phyloP scores from a whole-genome alignment of 1,140 invertebrate species.

The Eufriesea mexicana region DNA sequence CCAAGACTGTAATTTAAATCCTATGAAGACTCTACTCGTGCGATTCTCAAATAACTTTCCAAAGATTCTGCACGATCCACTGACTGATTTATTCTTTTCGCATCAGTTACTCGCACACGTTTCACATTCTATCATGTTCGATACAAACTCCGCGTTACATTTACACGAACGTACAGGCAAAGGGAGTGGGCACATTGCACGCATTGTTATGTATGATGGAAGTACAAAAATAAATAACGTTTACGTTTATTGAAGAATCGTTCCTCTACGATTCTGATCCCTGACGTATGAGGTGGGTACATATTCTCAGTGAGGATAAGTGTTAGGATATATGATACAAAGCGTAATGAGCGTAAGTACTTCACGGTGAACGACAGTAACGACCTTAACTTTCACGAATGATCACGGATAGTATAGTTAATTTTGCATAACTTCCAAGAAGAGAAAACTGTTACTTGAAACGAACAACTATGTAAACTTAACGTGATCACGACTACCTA shows the following conservation, averaged over 20 bases:
- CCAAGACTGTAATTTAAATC: slow-evolving; percentile 73
- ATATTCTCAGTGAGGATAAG: background rate
- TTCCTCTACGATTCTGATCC: background rate
- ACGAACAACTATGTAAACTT: too few relatives aligned
- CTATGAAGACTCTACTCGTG: too few relatives aligned
- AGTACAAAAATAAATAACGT: slow-evolving; percentile 17
- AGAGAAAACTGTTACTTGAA: too few relatives aligned
- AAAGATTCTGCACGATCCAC: too few relatives aligned
- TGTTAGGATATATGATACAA: background rate
- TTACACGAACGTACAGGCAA: background rate
- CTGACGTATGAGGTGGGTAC: too few relatives aligned
- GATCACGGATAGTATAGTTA: background rate
- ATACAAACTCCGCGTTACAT: background rate
- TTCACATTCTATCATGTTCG: background rate
- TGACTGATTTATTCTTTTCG: background rate
- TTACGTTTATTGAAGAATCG: background rate
- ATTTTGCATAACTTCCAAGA: background rate
- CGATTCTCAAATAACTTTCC: too few relatives aligned
- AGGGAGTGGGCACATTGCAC: background rate
- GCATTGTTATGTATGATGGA: background rate
- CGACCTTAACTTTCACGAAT: too few relatives aligned
- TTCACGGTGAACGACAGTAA: too few relatives aligned
- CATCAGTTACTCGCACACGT: background rate
- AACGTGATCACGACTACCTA: too few relatives aligned
- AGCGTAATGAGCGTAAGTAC: background rate